phyloP scores from a whole-genome alignment of 92 coral and sea anemone genomes.

The Pocillopora grandis region DNA sequence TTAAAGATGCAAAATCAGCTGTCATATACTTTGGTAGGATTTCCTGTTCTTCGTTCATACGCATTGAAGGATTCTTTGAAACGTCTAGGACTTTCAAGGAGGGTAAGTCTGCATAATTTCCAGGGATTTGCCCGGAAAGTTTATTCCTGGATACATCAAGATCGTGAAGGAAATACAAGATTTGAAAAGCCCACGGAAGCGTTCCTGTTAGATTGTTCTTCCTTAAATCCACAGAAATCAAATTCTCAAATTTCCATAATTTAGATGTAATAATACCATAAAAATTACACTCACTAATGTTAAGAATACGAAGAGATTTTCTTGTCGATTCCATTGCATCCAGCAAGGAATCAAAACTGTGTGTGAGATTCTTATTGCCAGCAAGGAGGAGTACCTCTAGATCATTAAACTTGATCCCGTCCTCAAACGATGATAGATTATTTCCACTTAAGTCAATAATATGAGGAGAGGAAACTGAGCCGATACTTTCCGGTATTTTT shows the following conservation, averaged over 20 bases:
- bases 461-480: constrained; percentile 29
- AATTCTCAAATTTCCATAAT: constrained; percentile 55
- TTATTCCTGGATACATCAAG: constrained; percentile 58
- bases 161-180: constrained; percentile 43
- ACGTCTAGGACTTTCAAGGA: constrained; percentile 58
- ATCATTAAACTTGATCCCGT: constrained; percentile 46
- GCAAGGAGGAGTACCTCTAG: constrained; percentile 53
- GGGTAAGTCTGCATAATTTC: constrained; percentile 45
- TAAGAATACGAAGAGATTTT: constrained; percentile 51
- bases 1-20: constrained; percentile 44
- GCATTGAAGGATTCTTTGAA: constrained; percentile 52
- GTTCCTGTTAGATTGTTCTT: constrained; percentile 42
- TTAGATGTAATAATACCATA: constrained; percentile 48
- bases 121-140: constrained; percentile 58
- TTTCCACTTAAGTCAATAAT: constrained; percentile 61
- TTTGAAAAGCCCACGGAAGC: constrained; percentile 44
- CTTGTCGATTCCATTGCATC: constrained; percentile 25
- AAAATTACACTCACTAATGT: constrained; percentile 52
- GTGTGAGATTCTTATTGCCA: constrained; percentile 37
- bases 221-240: constrained; percentile 51
- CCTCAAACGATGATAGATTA: constrained; percentile 39
- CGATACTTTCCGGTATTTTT: constrained; percentile 50
- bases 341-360: constrained; percentile 32
- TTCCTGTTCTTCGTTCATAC: constrained; percentile 2
- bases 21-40: constrained; percentile 50